phyloP scores from a whole-genome alignment of 2,113 vertebrate genomes.

The Pelecanus crispus region DNA sequence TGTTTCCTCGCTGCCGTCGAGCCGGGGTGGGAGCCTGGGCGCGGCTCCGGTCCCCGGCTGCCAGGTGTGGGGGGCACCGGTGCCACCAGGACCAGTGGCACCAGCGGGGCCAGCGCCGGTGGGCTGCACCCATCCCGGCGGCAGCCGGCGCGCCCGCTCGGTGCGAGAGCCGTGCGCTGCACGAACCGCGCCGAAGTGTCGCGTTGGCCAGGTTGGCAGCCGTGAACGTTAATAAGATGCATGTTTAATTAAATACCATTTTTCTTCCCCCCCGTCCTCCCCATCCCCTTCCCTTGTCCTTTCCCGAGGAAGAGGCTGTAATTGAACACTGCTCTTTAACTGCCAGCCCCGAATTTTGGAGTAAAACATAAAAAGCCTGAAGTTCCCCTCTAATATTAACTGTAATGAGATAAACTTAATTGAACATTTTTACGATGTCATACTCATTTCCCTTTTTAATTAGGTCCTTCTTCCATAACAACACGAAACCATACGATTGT shows the following conservation, averaged over 20 bases:
- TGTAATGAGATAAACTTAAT: constrained; percentile 26
- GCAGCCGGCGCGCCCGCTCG: neutral
- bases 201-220: neutral
- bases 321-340: neutral
- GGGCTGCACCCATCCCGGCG: neutral
- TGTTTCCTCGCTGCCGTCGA: neutral
- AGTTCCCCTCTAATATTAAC: neutral
- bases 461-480: neutral
- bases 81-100: too few relatives aligned
- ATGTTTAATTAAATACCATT: neutral
- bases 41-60: neutral
- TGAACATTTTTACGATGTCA: constrained; percentile 8
- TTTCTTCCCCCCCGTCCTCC: too few relatives aligned
- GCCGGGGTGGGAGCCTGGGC: neutral
- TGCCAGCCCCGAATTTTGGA: neutral
- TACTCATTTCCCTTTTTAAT: constrained; percentile 47
- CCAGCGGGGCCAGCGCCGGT: too few relatives aligned
- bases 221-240: neutral
- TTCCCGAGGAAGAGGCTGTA: neutral
- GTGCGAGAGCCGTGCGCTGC: neutral
- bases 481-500: neutral
- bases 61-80: neutral
- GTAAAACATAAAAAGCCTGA: neutral
- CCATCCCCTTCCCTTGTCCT: neutral
- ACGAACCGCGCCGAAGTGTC: neutral